Evolutionary conservation across 2,888 invertebrate species (phyloP).

Genomic region (Nineta flava): DNA sequence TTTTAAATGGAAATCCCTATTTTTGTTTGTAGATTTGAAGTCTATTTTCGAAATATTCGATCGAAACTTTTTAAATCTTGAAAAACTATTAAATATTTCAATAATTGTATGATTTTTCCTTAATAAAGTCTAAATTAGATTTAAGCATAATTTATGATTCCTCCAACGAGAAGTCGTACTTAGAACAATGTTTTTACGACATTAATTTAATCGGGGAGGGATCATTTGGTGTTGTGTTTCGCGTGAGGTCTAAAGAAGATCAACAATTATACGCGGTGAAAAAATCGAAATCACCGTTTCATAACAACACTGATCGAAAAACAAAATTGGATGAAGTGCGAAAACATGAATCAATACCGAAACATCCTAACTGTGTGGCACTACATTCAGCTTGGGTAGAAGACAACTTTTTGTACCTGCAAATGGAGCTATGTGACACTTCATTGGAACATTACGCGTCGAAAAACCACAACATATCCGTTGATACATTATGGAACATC

Average conservation of each 20-base stretch:
- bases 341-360: slow-evolving; percentile 49
- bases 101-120: too few species aligned
- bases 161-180: slow-evolving; percentile 30
- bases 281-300: slow-evolving; percentile 41
- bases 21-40: too few species aligned
- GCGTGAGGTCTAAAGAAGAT: slow-evolving; percentile 47
- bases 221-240: slow-evolving; percentile 59
- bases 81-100: too few species aligned
- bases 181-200: slow-evolving; percentile 50
- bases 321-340: slow-evolving; percentile 46
- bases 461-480: slow-evolving; percentile 37
- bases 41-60: too few species aligned
- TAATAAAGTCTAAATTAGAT: background rate
- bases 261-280: slow-evolving; percentile 54
- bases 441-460: slow-evolving; percentile 41
- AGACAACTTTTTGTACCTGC: slow-evolving; percentile 45
- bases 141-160: slow-evolving; percentile 26
- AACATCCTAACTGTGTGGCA: slow-evolving; percentile 47
- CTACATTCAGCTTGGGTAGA: slow-evolving; percentile 62
- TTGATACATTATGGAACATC: slow-evolving; percentile 47
- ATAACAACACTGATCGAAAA: slow-evolving; percentile 38
- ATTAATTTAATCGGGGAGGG: slow-evolving; percentile 50
- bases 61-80: too few species aligned
- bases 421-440: slow-evolving; percentile 51
- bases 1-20: too few species aligned